A percentile compares a stretch with the other conserved stretches of the same genome.
Conservation (phyloP, 2,113 vertebrate genomes). For the Rhea americana region DNA sequence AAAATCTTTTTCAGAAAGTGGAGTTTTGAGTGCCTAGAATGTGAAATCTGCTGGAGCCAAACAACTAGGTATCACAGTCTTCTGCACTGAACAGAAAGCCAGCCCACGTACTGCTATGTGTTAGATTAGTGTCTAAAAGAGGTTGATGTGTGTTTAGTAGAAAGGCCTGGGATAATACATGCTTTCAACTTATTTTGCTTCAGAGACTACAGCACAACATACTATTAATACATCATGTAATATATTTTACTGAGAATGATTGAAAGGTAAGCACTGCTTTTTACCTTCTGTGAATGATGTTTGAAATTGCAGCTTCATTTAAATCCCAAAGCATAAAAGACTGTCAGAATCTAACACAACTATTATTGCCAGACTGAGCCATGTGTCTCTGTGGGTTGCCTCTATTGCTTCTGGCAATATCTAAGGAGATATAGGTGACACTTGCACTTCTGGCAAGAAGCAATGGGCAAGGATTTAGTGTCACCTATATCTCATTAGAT, state of each 20-base stretch:
- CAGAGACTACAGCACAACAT: background rate
- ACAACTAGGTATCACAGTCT: background rate
- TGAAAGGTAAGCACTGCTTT: background rate
- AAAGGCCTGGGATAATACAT: background rate
- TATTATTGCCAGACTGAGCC: background rate
- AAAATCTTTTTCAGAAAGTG: background rate
- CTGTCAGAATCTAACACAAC: background rate
- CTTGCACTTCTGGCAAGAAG: background rate
- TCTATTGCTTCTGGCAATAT: slow-evolving; percentile 11
- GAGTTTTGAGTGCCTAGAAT: background rate
- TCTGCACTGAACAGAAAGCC: background rate
- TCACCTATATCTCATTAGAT: background rate
- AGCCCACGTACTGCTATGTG: background rate
- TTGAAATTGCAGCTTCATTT: slow-evolving; percentile 34
- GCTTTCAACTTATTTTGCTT: background rate
- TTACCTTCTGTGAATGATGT: background rate
- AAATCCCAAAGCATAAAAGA: slow-evolving; percentile 2
- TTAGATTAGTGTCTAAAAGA: background rate
- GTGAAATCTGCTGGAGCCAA: background rate
- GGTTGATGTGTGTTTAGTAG: background rate
- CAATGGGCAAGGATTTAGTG: background rate
- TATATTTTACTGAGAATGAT: background rate
- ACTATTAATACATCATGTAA: background rate
- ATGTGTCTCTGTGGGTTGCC: background rate
- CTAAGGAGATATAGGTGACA: no score